Evolutionary conservation across 2,797 vertebrate genomes (phyloP).

Genomic region (Monodelphis domestica): DNA sequence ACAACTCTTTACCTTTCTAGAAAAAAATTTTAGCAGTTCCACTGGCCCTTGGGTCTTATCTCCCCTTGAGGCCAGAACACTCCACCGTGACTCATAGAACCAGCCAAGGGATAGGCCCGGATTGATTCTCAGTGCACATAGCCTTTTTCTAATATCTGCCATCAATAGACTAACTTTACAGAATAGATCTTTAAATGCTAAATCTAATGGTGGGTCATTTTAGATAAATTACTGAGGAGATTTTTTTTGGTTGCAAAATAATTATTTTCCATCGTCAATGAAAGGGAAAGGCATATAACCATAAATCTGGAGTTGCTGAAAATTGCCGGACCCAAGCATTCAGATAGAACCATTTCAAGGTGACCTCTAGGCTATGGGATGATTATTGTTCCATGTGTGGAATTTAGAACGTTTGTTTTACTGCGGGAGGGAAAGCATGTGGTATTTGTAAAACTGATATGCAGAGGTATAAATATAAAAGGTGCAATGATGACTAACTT

Average conservation of each 20-base stretch:
- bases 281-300: not conserved
- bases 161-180: not conserved
- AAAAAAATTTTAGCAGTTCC: not conserved
- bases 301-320: rapidly evolving
- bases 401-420: not conserved
- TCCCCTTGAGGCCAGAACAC: not conserved
- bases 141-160: not conserved
- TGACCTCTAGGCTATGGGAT: not conserved
- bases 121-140: not conserved
- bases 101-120: not conserved
- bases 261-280: not conserved
- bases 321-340: not conserved
- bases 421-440: not conserved
- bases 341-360: not conserved
- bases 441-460: rapidly evolving
- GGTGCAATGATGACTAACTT: conserved; percentile 1
- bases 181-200: not conserved
- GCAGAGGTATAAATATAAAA: conserved; percentile 1
- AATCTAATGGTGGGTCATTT: not conserved
- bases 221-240: not conserved
- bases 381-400: not conserved
- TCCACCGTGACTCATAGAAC: not conserved
- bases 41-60: not conserved
- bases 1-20: not conserved
- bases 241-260: not conserved